Evolutionary conservation across 2,113 vertebrate genomes (phyloP).

Genomic region (Daboia siamensis): DNA sequence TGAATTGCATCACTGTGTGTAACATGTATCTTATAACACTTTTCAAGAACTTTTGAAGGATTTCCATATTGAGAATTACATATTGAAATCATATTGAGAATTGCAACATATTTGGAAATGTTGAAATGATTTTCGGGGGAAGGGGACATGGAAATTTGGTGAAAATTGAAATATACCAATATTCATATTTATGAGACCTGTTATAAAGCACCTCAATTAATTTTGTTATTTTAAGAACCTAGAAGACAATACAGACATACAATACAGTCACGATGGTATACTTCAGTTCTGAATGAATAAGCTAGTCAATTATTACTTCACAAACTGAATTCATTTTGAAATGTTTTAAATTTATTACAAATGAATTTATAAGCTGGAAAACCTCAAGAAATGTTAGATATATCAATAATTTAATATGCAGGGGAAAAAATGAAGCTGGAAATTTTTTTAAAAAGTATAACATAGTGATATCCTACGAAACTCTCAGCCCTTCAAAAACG

Average conservation of each 20-base stretch:
- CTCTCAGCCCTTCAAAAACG: neutral
- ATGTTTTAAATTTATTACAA: neutral
- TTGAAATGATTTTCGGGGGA: neutral
- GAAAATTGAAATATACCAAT: neutral
- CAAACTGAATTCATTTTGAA: neutral
- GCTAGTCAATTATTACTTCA: neutral
- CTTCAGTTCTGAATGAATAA: neutral
- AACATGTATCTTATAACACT: neutral
- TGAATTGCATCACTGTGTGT: neutral
- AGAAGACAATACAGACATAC: neutral
- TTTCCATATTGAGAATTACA: neutral
- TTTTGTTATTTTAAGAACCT: neutral
- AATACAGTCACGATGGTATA: neutral
- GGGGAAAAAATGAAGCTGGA: neutral
- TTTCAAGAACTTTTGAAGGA: neutral
- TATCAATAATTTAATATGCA: neutral
- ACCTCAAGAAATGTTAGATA: neutral
- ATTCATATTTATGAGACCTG: neutral
- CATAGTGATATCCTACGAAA: neutral
- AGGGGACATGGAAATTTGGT: neutral
- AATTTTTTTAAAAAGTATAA: no score
- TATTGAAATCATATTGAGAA: neutral
- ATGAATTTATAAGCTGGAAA: neutral
- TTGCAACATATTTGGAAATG: neutral
- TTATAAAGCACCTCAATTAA: neutral